Evolutionary conservation across 2,113 vertebrate genomes (phyloP), one percentile per base, ranked within the genome.

Genomic region (Zonotrichia leucophrys): DNA sequence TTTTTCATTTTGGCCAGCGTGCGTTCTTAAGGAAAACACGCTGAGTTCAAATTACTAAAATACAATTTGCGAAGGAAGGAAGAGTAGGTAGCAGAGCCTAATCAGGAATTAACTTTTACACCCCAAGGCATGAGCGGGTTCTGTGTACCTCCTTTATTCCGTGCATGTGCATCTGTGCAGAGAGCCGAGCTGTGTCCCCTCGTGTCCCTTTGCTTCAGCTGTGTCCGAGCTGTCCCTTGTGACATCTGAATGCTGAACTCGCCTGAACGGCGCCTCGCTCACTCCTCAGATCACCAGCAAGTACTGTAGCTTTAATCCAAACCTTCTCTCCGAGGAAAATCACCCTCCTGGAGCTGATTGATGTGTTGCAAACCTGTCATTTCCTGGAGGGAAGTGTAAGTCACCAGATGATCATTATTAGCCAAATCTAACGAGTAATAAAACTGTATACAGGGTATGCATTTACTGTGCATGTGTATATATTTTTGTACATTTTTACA

Each of bases 401-500:
- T 53, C 73, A 67, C 93, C 72, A 31, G 64, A 50, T 49, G 58
- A 53, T 76, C 53, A 13, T 81, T 46, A 33, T 27, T 31, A 88
- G 96, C 91, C 95, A 58, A 92, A 92, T 82, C 74, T 92, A 53
- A 73, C 0, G 4, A 90, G 91, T 87, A 92, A 95, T 76, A 66
- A 89, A 64, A 12, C 84, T 92, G 56, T 88, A 89, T 83, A 95
- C 96, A 97, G 97, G 97, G 97, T 97, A 93, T 68, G n/a, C 87
- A 37, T 95, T 89, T 96, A 82, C 83, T 92, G 63, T 90, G 60
- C 85, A 94, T 56, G 91, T 95, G 63, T 88, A 96, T 94, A 96
- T 95, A 92, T 98, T 96, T 97, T 98, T 98, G 96, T 98, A 97
- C 74, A 25, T 97, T 98, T 98, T 96, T 97, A 98, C 85, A 47